Conservation (phyloP, 2,113 vertebrate genomes). For the Tetrax tetrax region DNA sequence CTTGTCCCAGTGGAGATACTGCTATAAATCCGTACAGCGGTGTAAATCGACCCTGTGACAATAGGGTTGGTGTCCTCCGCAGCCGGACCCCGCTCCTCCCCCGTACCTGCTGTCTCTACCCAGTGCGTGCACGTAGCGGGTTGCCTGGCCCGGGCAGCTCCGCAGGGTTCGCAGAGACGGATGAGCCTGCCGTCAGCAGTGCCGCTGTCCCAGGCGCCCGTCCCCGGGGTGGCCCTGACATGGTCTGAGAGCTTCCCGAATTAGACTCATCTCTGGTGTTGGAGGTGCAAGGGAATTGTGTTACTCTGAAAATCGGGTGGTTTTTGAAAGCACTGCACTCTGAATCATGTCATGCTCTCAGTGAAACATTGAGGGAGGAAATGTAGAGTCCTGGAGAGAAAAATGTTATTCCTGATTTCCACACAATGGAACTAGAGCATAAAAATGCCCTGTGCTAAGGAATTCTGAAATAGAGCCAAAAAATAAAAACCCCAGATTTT, state of each 20-base stretch:
- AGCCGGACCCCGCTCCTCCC: too few relatives aligned
- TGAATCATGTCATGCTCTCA: background rate
- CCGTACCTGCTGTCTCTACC: background rate
- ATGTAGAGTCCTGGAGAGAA: slow-evolving; percentile 6
- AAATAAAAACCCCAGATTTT: background rate
- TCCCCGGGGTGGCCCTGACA: too few relatives aligned
- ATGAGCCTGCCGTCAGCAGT: background rate
- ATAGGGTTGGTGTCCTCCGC: background rate
- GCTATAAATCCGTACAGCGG: rapidly evolving
- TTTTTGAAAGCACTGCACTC: background rate
- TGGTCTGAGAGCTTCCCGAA: too few relatives aligned
- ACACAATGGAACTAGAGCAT: background rate
- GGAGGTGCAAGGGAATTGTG: background rate
- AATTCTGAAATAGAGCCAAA: background rate
- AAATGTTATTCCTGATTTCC: slow-evolving; percentile 5
- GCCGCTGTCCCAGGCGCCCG: rapidly evolving
- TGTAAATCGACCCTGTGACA: too few relatives aligned
- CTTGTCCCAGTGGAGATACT: background rate
- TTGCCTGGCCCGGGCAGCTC: background rate
- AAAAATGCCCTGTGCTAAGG: background rate
- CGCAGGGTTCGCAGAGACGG: background rate
- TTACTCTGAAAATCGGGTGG: background rate
- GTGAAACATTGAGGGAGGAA: background rate
- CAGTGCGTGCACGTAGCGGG: rapidly evolving
- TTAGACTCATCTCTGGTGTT: background rate